A percentile compares a stretch with the other conserved stretches of the same genome.
These are phyloP conservation scores for Danio tinwini DNA, from an alignment of 2,797 vertebrate species.

Conservation along the genomic window DNA sequence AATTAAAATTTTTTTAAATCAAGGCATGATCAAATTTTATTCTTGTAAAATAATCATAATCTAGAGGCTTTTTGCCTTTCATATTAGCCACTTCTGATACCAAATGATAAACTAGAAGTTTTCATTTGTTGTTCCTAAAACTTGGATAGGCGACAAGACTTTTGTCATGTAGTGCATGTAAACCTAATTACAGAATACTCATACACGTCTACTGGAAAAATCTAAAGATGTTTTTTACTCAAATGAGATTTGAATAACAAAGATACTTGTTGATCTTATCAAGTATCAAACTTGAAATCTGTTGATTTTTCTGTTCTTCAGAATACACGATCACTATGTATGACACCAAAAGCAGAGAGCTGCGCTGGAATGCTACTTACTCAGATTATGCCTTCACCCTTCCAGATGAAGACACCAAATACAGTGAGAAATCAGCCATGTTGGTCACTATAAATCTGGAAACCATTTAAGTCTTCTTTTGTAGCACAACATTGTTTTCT, in stretches of 20 bases:
- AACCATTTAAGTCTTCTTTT: not conserved
- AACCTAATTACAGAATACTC: not conserved
- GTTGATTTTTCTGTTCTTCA: constrained; percentile 57
- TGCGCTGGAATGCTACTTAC: constrained; percentile 98
- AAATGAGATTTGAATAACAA: not conserved
- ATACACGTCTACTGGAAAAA: not conserved
- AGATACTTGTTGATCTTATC: not conserved
- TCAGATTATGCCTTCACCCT: constrained; percentile 94
- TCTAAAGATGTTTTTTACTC: not conserved
- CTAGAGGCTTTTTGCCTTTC: too few relatives aligned
- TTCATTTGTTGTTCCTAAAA: too few relatives aligned
- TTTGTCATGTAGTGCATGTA: too few relatives aligned
- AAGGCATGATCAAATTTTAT: too few relatives aligned
- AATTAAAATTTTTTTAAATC: too few relatives aligned
- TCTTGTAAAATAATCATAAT: too few relatives aligned
- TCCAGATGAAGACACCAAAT: constrained; percentile 90
- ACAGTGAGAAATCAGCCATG: constrained; percentile 81
- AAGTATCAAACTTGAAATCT: not conserved
- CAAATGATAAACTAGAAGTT: too few relatives aligned
- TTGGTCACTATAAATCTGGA: not conserved
- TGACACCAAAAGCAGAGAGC: constrained; percentile 94
- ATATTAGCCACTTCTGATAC: too few relatives aligned
- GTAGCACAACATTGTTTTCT: not conserved
- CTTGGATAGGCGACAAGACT: too few relatives aligned
- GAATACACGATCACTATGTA: constrained; percentile 99